phyloP scores from a whole-genome alignment of 2,113 vertebrate genomes.

The Nanorana parkeri region DNA sequence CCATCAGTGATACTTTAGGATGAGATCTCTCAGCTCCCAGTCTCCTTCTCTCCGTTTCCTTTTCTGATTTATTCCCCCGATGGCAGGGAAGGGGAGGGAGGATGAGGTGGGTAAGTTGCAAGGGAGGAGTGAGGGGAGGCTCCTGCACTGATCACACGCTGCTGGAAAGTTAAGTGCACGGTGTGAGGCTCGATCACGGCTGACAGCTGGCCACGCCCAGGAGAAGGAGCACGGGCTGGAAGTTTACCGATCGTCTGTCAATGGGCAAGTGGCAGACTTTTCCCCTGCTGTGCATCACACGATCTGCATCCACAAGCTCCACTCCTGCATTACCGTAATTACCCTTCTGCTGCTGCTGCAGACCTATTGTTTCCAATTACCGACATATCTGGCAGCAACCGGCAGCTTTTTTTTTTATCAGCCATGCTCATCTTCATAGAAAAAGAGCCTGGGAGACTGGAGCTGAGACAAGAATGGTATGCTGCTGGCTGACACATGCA shows the following conservation, averaged over 20 bases:
- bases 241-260: conserved; percentile 14
- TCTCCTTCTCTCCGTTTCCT: conserved; percentile 50
- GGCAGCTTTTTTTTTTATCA: conserved; percentile 21
- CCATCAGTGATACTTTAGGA: conserved; percentile 82
- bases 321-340: conserved; percentile 52
- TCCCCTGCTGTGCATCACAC: not conserved
- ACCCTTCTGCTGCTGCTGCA: conserved; percentile 8
- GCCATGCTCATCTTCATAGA: conserved; percentile 13
- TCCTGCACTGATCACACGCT: conserved; percentile 44
- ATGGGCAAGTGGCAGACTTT: too few relatives aligned
- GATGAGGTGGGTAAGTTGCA: conserved; percentile 57
- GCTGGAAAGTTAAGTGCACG: conserved; percentile 44
- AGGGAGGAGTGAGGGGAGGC: conserved; percentile 56
- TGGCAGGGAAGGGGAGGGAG: conserved; percentile 57
- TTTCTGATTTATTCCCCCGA: conserved; percentile 72
- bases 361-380: conserved; percentile 33
- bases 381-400: conserved; percentile 2
- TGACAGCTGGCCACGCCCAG: conserved; percentile 30
- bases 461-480: too few relatives aligned
- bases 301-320: not conserved
- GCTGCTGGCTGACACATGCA: not conserved
- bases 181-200: conserved; percentile 36
- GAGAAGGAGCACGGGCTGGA: conserved; percentile 1
- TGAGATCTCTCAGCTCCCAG: conserved; percentile 70
- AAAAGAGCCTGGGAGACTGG: not conserved